phyloP scores from a whole-genome alignment of 1,140 invertebrate genomes.

The Drosophila willistoni region DNA sequence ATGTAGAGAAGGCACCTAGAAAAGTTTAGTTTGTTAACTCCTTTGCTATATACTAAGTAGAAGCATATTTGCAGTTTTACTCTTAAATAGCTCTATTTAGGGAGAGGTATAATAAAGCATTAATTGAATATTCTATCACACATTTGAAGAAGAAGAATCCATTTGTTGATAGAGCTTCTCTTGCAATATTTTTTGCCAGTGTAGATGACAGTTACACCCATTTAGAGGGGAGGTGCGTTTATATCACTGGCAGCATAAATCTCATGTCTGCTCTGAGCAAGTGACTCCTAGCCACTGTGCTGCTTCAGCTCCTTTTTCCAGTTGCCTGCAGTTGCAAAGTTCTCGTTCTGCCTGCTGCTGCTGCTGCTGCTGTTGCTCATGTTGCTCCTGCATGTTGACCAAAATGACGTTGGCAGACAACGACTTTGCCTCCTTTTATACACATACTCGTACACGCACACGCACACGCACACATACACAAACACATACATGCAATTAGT shows the following conservation, averaged over 20 bases:
- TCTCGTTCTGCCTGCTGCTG: slow-evolving; percentile 20
- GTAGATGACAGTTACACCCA: slow-evolving; percentile 29
- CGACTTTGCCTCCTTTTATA: slow-evolving; percentile 29
- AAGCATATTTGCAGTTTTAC: too few species aligned
- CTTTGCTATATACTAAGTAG: too few species aligned
- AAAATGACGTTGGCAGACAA: slow-evolving; percentile 40
- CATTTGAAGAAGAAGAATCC: too few species aligned
- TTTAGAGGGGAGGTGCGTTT: slow-evolving; percentile 26
- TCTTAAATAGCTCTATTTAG: too few species aligned
- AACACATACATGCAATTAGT: slow-evolving; percentile 72
- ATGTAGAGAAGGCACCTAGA: not conserved
- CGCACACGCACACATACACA: not conserved
- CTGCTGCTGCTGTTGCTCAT: slow-evolving; percentile 38
- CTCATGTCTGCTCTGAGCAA: slow-evolving; percentile 66
- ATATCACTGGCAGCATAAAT: slow-evolving; percentile 62
- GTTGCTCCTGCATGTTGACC: slow-evolving; percentile 49
- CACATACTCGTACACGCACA: not conserved
- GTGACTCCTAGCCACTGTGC: slow-evolving; percentile 40
- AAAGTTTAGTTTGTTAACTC: too few species aligned
- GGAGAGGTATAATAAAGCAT: too few species aligned
- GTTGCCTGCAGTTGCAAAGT: slow-evolving; percentile 6
- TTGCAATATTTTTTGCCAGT: slow-evolving; percentile 15
- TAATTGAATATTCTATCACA: too few species aligned
- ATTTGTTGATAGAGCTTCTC: too few species aligned
- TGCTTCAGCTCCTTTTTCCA: slow-evolving; percentile 13